Base-by-base conservation (phyloP, 2,113 vertebrate genomes). In the Osmerus eperlanus region DNA sequence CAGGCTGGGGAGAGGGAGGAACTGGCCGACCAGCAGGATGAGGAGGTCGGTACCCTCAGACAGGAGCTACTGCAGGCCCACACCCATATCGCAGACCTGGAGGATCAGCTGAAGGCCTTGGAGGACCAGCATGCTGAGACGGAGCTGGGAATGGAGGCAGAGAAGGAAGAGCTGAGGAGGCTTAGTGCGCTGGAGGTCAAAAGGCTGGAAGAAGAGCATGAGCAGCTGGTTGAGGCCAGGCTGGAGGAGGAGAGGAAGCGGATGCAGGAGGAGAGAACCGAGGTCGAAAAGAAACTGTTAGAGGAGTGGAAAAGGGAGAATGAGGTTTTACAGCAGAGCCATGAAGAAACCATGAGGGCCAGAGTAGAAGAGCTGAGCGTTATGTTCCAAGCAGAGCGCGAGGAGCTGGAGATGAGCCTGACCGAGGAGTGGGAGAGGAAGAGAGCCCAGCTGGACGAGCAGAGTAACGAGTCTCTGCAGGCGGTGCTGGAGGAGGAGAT, bases 341-440 rank as follows among this genome's bases (percentile, higher is more conserved):
- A 90, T 3, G 74, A 93, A 76, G 87, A 79, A 25, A 70, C 88
- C 19, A 79, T 94, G n/a, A 90, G 86, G 0, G 89, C 86, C n/a
- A 74, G 56, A 0, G 82, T 92, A 0, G 83, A 95, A 13, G 84
- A 89, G 77, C 85, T 79, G 13, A 82, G 68, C 68, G 71, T 72
- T 16, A 76, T 13, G 74, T 84, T 81, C 58, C 77, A 88, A 61
- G 73, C 78, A 1, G 89, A 92, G 0, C 78, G 90, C 51, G 81
- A 86, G 2, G 83, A 91, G 78, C 55, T 74, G 0, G 83, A 86
- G 23, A 76, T 67, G 73, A 82, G 2, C 1, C 80, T 93, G 15
- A 78, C 76, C 0, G 83, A 93, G 74, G 85, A 89, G 81, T 91
- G 90, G 85, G 86, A 93, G 51, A 87, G 87, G 0, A 92, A 95